These are phyloP conservation scores for Acromyrmex heyeri DNA, from an alignment of 1,140 invertebrate species.

Conservation along the genomic window DNA sequence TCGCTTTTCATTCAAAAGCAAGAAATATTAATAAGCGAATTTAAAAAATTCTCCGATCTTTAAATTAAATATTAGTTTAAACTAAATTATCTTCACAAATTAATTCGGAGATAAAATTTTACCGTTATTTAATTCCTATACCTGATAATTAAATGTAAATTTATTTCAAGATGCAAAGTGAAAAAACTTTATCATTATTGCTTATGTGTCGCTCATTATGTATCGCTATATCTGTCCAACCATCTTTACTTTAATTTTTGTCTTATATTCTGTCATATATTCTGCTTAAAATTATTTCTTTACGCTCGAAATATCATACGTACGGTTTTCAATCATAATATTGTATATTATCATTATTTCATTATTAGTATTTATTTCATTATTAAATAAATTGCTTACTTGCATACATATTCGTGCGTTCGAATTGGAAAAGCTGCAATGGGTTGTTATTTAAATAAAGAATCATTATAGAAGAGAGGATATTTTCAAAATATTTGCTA, in stretches of 20 bases:
- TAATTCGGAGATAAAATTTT: constrained; percentile 5
- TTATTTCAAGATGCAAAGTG: neutral
- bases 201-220: neutral
- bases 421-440: neutral
- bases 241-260: neutral
- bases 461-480: neutral
- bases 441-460: neutral
- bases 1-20: neutral
- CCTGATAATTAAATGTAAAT: constrained; percentile 17
- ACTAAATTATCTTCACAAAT: neutral
- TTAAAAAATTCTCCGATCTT: neutral
- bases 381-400: constrained; percentile 13
- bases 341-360: constrained; percentile 3
- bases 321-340: constrained; percentile 3
- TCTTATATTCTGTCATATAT: constrained; percentile 30
- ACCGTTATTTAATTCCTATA: neutral
- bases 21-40: neutral
- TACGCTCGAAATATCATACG: constrained; percentile 19
- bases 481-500: neutral
- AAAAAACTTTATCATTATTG: constrained; percentile 1
- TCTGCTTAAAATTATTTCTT: constrained; percentile 17
- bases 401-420: neutral
- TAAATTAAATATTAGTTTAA: constrained; percentile 24
- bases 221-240: neutral
- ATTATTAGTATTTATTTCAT: constrained; percentile 31